Evolutionary conservation across 2,113 vertebrate genomes (phyloP).

Genomic region (Hemichromis elongatus): DNA sequence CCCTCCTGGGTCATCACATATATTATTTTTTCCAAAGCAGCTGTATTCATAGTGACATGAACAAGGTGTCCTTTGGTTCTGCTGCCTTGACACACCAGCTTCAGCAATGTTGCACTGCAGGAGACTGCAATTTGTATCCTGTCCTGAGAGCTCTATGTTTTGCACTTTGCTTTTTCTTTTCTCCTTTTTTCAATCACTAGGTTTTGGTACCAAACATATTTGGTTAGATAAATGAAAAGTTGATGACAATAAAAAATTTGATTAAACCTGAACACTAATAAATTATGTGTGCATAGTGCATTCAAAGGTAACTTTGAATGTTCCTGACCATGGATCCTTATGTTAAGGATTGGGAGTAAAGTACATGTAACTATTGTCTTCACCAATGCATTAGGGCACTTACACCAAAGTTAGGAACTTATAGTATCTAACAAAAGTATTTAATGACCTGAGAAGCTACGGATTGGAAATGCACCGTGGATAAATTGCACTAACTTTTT

Average conservation of each 20-base stretch:
- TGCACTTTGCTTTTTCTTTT: neutral
- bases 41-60: neutral
- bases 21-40: neutral
- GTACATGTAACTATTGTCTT: neutral
- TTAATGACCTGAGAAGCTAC: neutral
- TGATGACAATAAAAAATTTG: neutral
- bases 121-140: neutral
- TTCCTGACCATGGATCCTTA: neutral
- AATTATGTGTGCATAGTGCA: neutral
- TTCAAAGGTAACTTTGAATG: neutral
- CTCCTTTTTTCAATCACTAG: neutral
- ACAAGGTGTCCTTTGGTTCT: neutral
- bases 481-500: neutral
- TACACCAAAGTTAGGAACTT: neutral
- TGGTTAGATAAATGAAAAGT: neutral
- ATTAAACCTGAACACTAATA: neutral
- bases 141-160: neutral
- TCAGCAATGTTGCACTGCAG: neutral
- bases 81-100: neutral
- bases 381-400: neutral
- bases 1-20: neutral
- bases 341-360: neutral
- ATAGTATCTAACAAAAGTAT: neutral
- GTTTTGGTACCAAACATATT: neutral
- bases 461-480: accelerated